Conservation (phyloP, 2,113 vertebrate genomes). For the Sceloporus tristichus region DNA sequence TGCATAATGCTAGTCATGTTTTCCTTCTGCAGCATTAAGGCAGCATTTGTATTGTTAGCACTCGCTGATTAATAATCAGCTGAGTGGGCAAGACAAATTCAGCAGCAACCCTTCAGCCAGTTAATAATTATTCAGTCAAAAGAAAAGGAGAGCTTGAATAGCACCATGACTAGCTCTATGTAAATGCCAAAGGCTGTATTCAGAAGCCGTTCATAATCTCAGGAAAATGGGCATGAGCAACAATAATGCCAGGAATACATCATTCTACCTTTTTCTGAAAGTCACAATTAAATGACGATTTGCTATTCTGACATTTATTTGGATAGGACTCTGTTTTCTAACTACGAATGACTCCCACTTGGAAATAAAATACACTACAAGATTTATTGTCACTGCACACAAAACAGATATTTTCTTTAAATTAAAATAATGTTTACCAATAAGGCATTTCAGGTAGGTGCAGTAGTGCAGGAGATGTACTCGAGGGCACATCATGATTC, state of each 20-base stretch:
- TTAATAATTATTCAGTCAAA: slow-evolving; percentile 62
- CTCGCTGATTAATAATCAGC: slow-evolving; percentile 51
- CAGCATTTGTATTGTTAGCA: slow-evolving; percentile 62
- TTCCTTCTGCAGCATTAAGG: slow-evolving; percentile 56
- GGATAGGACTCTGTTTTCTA: neutral
- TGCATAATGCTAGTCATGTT: slow-evolving; percentile 63
- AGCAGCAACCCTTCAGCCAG: slow-evolving; percentile 45
- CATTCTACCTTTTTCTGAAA: slow-evolving; percentile 27
- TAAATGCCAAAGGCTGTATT: slow-evolving; percentile 60
- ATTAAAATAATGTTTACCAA: neutral
- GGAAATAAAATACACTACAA: neutral
- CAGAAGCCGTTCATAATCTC: slow-evolving; percentile 59
- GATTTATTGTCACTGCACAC: slow-evolving; percentile 7
- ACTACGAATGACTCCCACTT: neutral
- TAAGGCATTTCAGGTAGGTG: neutral
- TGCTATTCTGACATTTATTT: slow-evolving; percentile 11
- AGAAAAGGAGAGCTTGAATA: slow-evolving; percentile 40
- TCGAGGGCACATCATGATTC: too few species aligned
- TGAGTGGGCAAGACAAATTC: slow-evolving; percentile 68
- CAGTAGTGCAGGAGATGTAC: too few species aligned
- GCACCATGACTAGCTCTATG: slow-evolving; percentile 40
- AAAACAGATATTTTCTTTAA: neutral
- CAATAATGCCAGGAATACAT: slow-evolving; percentile 41
- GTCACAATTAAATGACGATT: slow-evolving; percentile 55
- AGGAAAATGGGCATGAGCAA: slow-evolving; percentile 40